Conservation (phyloP, 2,888 invertebrate species). For the Diploptera punctata region DNA sequence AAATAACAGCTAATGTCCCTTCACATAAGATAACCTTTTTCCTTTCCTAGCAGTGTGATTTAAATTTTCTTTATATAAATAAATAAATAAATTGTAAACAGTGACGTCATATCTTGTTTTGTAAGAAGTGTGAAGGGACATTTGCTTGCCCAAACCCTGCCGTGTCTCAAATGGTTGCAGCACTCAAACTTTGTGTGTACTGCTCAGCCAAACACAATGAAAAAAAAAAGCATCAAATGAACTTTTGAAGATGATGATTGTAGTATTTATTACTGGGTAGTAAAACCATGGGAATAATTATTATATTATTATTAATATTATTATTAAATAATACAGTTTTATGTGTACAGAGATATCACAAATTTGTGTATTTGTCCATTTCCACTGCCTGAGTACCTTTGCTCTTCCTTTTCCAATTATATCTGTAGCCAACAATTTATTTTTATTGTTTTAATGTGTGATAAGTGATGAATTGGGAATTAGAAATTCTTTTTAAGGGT, state of each 20-base stretch:
- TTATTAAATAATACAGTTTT: constrained; percentile 46
- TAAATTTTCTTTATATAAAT: neutral
- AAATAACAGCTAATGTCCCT: constrained; percentile 32
- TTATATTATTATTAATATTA: constrained; percentile 42
- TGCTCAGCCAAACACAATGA: constrained; percentile 35
- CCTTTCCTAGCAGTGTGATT: neutral
- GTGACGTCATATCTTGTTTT: constrained; percentile 16
- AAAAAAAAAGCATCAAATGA: constrained; percentile 39
- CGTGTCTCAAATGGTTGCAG: constrained; percentile 20
- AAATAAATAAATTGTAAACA: neutral
- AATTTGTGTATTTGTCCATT: neutral
- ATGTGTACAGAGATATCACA: constrained; percentile 44
- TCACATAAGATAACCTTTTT: constrained; percentile 25
- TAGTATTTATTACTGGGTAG: constrained; percentile 47
- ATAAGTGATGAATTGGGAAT: too few species aligned
- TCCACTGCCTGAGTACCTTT: too few species aligned
- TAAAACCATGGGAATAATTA: constrained; percentile 44
- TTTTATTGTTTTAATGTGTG: too few species aligned
- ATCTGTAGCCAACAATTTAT: too few species aligned
- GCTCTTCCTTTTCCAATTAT: too few species aligned
- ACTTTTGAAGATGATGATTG: constrained; percentile 42
- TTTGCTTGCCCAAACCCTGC: constrained; percentile 27
- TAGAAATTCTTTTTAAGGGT: too few species aligned
- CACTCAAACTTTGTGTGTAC: constrained; percentile 14
- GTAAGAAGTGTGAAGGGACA: constrained; percentile 1